A percentile compares a stretch with the other conserved stretches of the same genome.
These are phyloP conservation scores for Ethmia dodecea DNA, from an alignment of 2,888 invertebrate species.

Conservation along the genomic window DNA sequence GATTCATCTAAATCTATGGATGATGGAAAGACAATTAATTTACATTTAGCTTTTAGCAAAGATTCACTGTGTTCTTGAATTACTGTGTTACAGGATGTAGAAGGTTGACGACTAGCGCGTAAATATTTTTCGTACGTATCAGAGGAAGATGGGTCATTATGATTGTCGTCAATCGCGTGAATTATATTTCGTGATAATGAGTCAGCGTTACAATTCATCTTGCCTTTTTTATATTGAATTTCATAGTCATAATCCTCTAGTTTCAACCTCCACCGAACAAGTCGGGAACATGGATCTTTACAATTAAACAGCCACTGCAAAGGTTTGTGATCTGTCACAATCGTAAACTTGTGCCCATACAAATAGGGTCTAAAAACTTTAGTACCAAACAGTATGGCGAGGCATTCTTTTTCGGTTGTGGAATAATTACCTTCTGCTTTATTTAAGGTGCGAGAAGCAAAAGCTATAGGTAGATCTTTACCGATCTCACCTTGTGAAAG, in stretches of 20 bases:
- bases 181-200: not conserved
- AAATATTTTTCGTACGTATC: not conserved
- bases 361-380: conserved; percentile 15
- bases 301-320: conserved; percentile 5
- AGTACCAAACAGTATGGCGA: conserved; percentile 11
- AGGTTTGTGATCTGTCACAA: conserved; percentile 4
- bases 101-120: too few relatives aligned
- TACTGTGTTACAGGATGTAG: too few relatives aligned
- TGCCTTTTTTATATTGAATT: conserved; percentile 17
- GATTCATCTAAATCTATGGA: conserved; percentile 26
- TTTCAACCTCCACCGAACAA: conserved; percentile 16
- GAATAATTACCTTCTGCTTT: conserved; percentile 12
- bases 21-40: conserved; percentile 19
- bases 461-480: conserved; percentile 22
- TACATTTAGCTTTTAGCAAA: conserved; percentile 11
- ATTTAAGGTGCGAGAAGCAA: conserved; percentile 11
- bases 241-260: conserved; percentile 19
- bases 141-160: not conserved
- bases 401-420: conserved; percentile 11
- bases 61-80: conserved; percentile 15
- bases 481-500: conserved; percentile 25
- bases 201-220: conserved; percentile 7
- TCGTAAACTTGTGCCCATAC: conserved; percentile 3
- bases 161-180: not conserved
- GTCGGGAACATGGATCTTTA: conserved; percentile 4